Percentiles rank a stretch among this genome's conserved stretches.
Evolutionary conservation across 1,140 invertebrate genomes (phyloP).

Genomic region (Hesperophylax magnus): DNA sequence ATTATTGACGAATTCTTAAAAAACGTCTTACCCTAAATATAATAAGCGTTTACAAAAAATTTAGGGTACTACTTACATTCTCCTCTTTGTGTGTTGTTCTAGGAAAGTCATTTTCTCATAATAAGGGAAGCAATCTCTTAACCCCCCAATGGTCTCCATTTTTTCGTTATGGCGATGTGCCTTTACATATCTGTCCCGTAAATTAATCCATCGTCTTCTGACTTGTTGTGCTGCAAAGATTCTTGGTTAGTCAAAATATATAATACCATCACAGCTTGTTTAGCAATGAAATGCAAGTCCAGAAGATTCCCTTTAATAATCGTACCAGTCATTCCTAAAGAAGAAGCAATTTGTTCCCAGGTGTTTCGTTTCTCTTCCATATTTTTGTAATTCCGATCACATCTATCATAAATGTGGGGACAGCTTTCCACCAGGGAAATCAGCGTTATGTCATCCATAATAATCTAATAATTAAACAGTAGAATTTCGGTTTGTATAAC

Average conservation of each 20-base stretch:
- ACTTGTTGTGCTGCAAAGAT: background rate
- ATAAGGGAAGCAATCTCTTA: background rate
- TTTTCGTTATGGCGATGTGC: background rate
- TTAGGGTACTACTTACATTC: background rate
- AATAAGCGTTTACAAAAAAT: background rate
- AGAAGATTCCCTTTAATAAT: background rate
- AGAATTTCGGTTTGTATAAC: no score
- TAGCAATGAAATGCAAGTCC: background rate
- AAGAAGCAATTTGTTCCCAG: background rate
- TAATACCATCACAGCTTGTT: background rate
- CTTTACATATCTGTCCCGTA: background rate
- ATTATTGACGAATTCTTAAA: background rate
- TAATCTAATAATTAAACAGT: background rate
- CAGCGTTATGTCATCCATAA: background rate
- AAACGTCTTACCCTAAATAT: background rate
- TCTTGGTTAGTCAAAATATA: background rate
- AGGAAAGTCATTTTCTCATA: background rate
- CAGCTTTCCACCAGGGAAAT: background rate
- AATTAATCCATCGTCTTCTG: background rate
- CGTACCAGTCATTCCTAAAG: background rate
- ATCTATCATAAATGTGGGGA: background rate
- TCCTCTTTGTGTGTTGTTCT: background rate
- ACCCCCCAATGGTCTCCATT: background rate
- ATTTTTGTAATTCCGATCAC: background rate
- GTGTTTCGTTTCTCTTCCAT: background rate